Conservation (phyloP, 1,140 invertebrate genomes). For the Neodiprion fabricii region DNA sequence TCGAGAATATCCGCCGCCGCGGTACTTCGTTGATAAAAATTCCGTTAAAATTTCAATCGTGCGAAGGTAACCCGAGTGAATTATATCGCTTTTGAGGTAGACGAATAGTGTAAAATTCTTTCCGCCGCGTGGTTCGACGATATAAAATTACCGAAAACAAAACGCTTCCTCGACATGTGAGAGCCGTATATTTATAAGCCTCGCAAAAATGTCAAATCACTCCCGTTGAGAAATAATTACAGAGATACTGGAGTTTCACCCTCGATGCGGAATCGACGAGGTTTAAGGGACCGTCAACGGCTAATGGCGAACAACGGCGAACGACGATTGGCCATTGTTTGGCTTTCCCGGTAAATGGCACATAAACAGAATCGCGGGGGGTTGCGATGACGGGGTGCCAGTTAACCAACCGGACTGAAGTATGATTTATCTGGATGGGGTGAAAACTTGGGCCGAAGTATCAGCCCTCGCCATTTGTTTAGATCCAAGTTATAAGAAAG, state of each 20-base stretch:
- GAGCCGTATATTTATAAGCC: no score
- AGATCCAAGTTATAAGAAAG: not conserved
- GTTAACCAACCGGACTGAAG: conserved; percentile 43
- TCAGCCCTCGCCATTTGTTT: not conserved
- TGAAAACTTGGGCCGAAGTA: not conserved
- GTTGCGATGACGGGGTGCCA: conserved; percentile 16
- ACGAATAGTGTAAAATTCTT: no score
- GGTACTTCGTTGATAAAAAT: not conserved
- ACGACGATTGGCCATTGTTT: conserved; percentile 29
- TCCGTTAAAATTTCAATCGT: not conserved
- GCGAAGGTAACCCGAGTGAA: no score
- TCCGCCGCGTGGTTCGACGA: no score
- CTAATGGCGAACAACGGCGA: conserved; percentile 10
- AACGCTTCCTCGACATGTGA: no score
- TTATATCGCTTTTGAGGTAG: no score
- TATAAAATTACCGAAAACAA: no score
- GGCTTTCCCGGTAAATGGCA: conserved; percentile 39
- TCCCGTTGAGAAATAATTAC: no score
- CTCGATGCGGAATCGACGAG: no score
- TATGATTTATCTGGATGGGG: conserved; percentile 42
- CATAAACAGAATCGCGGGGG: conserved; percentile 37
- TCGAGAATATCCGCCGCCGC: conserved; percentile 13
- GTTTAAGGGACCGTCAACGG: not conserved
- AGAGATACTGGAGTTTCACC: no score
- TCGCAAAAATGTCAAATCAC: no score